These are phyloP conservation scores for Lasioglossum pauxillum DNA, from an alignment of 2,888 invertebrate species.

Conservation along the genomic window DNA sequence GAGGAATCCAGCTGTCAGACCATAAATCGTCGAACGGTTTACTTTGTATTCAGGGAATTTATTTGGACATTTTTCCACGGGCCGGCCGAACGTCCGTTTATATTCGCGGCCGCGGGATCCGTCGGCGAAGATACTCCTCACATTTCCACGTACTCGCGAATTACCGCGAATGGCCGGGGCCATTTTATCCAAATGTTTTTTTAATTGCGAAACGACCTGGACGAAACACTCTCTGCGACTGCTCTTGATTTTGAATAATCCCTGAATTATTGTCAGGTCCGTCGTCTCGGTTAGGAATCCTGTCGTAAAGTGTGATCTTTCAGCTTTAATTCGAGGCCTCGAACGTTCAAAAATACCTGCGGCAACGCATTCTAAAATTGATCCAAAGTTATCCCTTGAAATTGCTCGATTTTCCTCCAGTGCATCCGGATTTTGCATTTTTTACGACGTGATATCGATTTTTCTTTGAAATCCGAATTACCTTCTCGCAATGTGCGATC, in stretches of 20 bases:
- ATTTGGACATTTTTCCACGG: conserved; percentile 45
- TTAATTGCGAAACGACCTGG: background rate
- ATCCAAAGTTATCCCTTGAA: background rate
- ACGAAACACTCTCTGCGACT: background rate
- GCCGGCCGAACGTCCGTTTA: conserved; percentile 21
- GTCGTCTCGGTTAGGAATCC: no score
- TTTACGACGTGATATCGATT: no score
- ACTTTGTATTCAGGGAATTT: conserved; percentile 53
- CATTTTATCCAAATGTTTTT: background rate
- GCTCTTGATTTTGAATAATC: background rate
- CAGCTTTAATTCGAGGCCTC: background rate
- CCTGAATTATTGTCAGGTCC: no score
- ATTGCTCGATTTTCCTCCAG: background rate
- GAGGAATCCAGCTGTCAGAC: conserved; percentile 49
- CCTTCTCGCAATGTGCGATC: no score
- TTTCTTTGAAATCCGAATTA: background rate
- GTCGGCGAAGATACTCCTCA: background rate
- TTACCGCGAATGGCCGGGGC: background rate
- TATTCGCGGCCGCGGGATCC: background rate
- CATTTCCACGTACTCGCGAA: background rate
- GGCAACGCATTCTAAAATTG: background rate
- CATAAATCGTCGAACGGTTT: conserved; percentile 59
- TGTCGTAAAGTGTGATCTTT: background rate
- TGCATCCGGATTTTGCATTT: no score
- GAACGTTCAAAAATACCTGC: background rate